Evolutionary conservation across 2,113 vertebrate species (phyloP).

Genomic region (Ellobius talpinus): DNA sequence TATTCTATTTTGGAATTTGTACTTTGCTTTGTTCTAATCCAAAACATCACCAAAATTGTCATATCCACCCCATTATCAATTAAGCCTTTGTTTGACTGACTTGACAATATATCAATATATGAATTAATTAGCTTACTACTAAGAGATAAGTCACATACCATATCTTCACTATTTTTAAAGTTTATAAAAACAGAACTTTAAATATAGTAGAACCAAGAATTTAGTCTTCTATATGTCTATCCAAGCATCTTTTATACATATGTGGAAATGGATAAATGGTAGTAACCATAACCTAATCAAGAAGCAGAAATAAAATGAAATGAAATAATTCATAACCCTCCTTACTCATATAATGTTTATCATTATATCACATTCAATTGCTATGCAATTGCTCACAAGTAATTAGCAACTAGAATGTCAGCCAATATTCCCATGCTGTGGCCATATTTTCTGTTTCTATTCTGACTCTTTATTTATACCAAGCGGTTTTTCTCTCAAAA

Average conservation of each 20-base stretch:
- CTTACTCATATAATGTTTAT: not conserved
- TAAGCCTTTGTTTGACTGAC: not conserved
- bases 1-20: not conserved
- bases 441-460: constrained; percentile 4
- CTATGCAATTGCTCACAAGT: not conserved
- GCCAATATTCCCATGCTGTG: not conserved
- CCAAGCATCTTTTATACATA: not conserved
- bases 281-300: not conserved
- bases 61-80: not conserved
- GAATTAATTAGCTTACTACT: constrained; percentile 11
- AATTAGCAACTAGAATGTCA: constrained; percentile 28
- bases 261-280: not conserved
- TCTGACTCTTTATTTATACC: not conserved
- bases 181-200: not conserved
- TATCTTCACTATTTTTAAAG: not conserved
- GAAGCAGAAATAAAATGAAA: not conserved
- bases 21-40: constrained; percentile 3
- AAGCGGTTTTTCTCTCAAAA: constrained; percentile 9
- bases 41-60: not conserved
- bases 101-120: not conserved
- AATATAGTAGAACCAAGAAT: not conserved
- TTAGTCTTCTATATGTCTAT: not conserved
- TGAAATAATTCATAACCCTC: not conserved
- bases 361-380: not conserved
- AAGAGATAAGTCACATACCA: not conserved